Base-by-base conservation (phyloP, 2,888 invertebrate species). In the Catocala fraxini region DNA sequence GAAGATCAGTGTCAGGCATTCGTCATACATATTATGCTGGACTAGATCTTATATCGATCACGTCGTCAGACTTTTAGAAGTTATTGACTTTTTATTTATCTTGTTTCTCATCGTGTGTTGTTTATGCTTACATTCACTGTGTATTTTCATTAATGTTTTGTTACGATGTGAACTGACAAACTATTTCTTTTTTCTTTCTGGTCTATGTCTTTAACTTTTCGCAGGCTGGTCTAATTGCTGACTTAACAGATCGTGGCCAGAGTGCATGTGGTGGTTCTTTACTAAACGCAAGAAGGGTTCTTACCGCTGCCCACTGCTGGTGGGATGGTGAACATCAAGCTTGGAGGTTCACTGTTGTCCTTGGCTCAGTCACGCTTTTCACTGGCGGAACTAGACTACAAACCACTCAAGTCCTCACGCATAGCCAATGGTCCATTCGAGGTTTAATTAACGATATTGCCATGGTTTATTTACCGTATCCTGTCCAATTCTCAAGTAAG, bases 191-290 rank as follows among this genome's bases (percentile, higher is more conserved):
- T 25, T 25, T 25, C 25, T 3, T 25, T 3, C 25, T 25, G 25
- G 3, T 25, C 25, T 25, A 25, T 25, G 15, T 25, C 25, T 25
- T 25, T 25, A 25, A 1, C 41, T 53, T 48, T 45, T 45, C 45
- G 12, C 57, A 85, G 86, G 86, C 78, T 56, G 87, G 86, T 57
- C 75, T 85, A 2, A 58, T 85, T 11, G 70, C 70, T 9, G 62
- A 59, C 12, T 68, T 78, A 4, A 39, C 70, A 3, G 66, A 25
- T 25, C 25, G 62, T 6, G 71, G 75, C 5, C 47, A 45, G 12
- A 79, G 75, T 15, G 75, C 86, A 1, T 88, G 91, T 65, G 89
- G 89, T 5, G 85, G 78, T 47, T 74, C 83, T 4, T 69, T 89
- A 5, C 33, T 90, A 11, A 79, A 65, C 15, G 0, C 57, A 0